Conservation (phyloP, 1,140 invertebrate genomes). For the Brachionus rotundiformis region DNA sequence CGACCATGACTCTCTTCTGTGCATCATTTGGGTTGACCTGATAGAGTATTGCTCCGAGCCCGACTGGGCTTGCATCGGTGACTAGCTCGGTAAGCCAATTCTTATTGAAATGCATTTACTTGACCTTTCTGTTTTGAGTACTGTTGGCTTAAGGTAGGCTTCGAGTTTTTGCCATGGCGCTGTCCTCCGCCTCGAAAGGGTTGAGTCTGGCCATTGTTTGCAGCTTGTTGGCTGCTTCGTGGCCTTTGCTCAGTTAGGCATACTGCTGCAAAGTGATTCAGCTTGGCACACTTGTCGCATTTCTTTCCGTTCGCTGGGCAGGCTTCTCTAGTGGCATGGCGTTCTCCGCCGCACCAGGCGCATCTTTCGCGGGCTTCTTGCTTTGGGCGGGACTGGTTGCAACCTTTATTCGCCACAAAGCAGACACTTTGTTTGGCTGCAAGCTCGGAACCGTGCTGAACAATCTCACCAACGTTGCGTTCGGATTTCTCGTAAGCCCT, state of each 20-base stretch:
- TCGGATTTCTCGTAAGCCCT: no score
- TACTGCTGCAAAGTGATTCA: neutral
- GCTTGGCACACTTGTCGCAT: neutral
- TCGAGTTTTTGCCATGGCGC: no score
- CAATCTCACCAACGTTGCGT: no score
- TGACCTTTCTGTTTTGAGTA: no score
- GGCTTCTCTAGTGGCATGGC: neutral
- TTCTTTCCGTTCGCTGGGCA: neutral
- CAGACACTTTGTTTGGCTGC: no score
- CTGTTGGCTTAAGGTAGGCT: no score
- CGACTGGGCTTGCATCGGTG: slow-evolving; percentile 58
- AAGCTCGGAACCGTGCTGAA: no score
- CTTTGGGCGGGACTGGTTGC: no score
- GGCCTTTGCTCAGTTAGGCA: neutral
- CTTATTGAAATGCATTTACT: no score
- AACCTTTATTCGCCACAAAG: no score
- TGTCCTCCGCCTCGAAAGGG: neutral
- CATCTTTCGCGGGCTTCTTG: no score
- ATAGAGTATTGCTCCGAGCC: slow-evolving; percentile 64
- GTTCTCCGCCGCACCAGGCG: neutral
- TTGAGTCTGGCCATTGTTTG: neutral
- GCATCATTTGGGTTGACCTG: slow-evolving; percentile 55
- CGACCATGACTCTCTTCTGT: slow-evolving; percentile 33
- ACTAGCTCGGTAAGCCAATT: no score
- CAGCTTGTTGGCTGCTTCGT: neutral